These are phyloP conservation scores for Glossosoma conforme DNA, from an alignment of 1,140 invertebrate genomes.

Conservation along the genomic window DNA sequence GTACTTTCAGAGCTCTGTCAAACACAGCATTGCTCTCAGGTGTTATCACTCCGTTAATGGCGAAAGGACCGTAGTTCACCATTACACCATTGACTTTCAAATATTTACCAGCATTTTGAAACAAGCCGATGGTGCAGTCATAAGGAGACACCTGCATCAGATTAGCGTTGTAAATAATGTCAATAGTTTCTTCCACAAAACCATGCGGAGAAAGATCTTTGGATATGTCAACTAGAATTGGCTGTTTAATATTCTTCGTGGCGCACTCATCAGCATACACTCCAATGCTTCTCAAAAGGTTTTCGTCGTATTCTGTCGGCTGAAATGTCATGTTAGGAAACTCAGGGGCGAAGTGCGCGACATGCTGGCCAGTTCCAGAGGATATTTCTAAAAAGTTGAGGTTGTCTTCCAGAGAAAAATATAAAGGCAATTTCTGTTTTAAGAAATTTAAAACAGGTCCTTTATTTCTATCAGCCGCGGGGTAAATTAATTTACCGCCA, in stretches of 20 bases:
- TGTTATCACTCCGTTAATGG: constrained; percentile 66
- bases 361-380: constrained; percentile 80
- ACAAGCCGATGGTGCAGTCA: constrained; percentile 68
- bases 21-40: constrained; percentile 80
- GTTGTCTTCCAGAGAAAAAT: constrained; percentile 40
- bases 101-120: constrained; percentile 59
- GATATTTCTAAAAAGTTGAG: constrained; percentile 66
- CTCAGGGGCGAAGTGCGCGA: constrained; percentile 66
- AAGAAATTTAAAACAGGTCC: constrained; percentile 68
- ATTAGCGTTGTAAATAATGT: constrained; percentile 79
- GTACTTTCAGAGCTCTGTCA: constrained; percentile 56
- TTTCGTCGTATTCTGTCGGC: constrained; percentile 66
- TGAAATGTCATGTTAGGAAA: constrained; percentile 71
- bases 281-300: constrained; percentile 62
- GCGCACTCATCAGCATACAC: constrained; percentile 56
- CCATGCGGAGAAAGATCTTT: constrained; percentile 46
- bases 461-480: constrained; percentile 75
- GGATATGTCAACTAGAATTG: constrained; percentile 62
- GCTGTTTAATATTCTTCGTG: constrained; percentile 61
- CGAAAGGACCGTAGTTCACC: constrained; percentile 80
- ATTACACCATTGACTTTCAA: constrained; percentile 64
- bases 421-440: constrained; percentile 53
- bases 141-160: constrained; percentile 78
- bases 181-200: constrained; percentile 52
- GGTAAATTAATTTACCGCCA: constrained; percentile 51